These are phyloP conservation scores for Megalops atlanticus DNA, from an alignment of 2,113 vertebrate genomes.

Conservation along the genomic window DNA sequence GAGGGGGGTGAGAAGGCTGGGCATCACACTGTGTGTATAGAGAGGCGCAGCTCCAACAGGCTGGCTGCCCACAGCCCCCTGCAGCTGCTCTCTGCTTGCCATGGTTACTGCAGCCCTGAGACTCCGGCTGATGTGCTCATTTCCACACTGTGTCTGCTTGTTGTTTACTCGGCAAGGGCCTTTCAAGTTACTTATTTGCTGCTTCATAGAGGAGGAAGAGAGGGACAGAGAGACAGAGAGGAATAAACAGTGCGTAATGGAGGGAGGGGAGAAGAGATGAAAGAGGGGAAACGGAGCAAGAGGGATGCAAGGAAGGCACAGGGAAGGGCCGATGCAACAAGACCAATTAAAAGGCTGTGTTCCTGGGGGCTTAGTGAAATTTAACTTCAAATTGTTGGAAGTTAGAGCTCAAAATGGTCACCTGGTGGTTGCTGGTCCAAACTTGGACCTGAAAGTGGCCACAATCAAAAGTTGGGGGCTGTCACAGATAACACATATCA, in stretches of 20 bases:
- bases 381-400: constrained; percentile 60
- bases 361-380: constrained; percentile 40
- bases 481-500: constrained; percentile 59
- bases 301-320: neutral
- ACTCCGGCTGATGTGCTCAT: constrained; percentile 13
- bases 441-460: constrained; percentile 41
- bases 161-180: constrained; percentile 44
- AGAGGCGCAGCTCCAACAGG: neutral
- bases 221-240: neutral
- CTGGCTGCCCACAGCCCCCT: neutral
- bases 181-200: constrained; percentile 25
- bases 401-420: too few species aligned
- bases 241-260: neutral
- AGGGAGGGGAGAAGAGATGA: neutral
- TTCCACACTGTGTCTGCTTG: constrained; percentile 23
- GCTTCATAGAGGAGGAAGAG: neutral
- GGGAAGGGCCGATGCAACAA: constrained; percentile 31
- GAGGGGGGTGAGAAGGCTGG: constrained; percentile 2
- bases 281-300: neutral
- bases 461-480: constrained; percentile 48
- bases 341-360: too few species aligned
- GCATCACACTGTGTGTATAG: neutral
- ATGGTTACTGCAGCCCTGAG: constrained; percentile 3
- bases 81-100: neutral
- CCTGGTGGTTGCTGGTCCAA: constrained; percentile 51